Percentiles rank a stretch among this genome's conserved stretches.
These are phyloP conservation scores for Sisyra nigra DNA, from an alignment of 2,888 invertebrate genomes.

Conservation along the genomic window DNA sequence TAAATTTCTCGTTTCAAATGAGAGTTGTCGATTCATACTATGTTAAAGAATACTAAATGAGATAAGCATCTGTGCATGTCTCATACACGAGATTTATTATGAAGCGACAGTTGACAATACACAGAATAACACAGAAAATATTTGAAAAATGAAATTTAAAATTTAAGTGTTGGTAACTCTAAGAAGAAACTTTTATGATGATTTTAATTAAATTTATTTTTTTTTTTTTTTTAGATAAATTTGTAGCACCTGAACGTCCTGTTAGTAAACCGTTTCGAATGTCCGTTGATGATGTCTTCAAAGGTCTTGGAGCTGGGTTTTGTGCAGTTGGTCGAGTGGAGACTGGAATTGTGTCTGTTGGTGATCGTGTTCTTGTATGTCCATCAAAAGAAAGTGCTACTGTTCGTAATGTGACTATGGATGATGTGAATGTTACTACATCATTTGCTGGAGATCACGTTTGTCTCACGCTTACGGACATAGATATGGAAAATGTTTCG, in stretches of 20 bases:
- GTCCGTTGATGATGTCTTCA: constrained; percentile 90
- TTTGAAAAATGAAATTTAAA: too few relatives aligned
- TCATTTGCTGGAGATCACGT: constrained; percentile 94
- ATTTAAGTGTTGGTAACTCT: too few relatives aligned
- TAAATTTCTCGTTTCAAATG: too few relatives aligned
- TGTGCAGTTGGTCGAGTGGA: constrained; percentile 85
- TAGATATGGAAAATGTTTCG: constrained; percentile 71
- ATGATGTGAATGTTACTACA: constrained; percentile 49
- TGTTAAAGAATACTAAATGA: too few relatives aligned
- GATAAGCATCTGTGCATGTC: too few relatives aligned
- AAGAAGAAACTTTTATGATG: too few relatives aligned
- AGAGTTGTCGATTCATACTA: too few relatives aligned
- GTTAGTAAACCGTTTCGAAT: constrained; percentile 79
- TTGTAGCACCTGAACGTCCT: constrained; percentile 74
- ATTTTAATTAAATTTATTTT: too few relatives aligned
- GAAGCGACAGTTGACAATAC: too few relatives aligned
- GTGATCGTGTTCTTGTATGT: constrained; percentile 76
- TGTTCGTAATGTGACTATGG: constrained; percentile 60
- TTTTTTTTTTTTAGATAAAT: constrained; percentile 40
- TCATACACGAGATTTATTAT: too few relatives aligned
- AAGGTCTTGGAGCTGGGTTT: constrained; percentile 74
- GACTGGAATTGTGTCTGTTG: constrained; percentile 71
- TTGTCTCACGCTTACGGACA: constrained; percentile 60
- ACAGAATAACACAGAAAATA: too few relatives aligned
- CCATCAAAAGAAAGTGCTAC: constrained; percentile 71